These are phyloP conservation scores for Miichthys miiuy DNA, from an alignment of 2,797 vertebrate species.

Conservation along the genomic window DNA sequence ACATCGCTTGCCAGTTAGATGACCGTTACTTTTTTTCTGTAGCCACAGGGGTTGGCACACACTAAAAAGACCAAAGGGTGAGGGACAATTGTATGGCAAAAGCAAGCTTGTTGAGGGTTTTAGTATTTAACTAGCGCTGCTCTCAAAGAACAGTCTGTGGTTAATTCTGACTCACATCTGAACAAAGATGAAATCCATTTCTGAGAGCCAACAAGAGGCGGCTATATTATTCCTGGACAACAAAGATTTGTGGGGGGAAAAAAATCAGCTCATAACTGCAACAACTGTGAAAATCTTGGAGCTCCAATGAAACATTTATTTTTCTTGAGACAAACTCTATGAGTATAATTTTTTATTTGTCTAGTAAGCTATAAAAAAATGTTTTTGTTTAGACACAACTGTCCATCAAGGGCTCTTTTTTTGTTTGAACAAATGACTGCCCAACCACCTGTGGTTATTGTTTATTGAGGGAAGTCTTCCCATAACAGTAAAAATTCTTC, in stretches of 20 bases:
- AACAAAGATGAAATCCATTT: constrained; percentile 31
- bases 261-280: no score
- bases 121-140: constrained; percentile 14
- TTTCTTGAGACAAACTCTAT: neutral
- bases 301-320: neutral
- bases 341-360: constrained; percentile 20
- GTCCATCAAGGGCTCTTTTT: constrained; percentile 34
- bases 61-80: constrained; percentile 25
- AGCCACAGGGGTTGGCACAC: constrained; percentile 18
- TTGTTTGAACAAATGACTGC: constrained; percentile 50
- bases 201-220: constrained; percentile 3
- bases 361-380: neutral
- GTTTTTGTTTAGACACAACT: constrained; percentile 34
- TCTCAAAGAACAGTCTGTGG: constrained; percentile 21
- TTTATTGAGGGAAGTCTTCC: constrained; percentile 65
- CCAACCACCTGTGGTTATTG: constrained; percentile 71
- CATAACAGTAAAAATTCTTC: constrained; percentile 68
- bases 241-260: neutral
- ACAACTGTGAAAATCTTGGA: no score
- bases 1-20: neutral
- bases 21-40: constrained; percentile 12
- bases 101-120: constrained; percentile 28
- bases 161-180: constrained; percentile 22
- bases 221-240: neutral
- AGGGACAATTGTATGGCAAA: constrained; percentile 43